phyloP scores from a whole-genome alignment of 2,888 invertebrate species.

The Andricus quercusramuli region DNA sequence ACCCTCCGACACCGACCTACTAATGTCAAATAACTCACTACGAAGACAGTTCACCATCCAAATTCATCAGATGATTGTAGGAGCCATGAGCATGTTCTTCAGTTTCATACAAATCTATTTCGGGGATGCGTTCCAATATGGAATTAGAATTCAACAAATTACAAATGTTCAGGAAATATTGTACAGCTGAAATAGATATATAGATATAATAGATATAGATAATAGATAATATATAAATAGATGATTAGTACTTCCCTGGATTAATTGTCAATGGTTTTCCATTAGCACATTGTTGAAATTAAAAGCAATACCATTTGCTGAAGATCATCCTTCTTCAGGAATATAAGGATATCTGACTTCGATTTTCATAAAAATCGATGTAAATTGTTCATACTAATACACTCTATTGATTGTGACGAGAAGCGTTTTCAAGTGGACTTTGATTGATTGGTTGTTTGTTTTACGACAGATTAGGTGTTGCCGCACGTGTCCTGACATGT shows the following conservation, averaged over 20 bases:
- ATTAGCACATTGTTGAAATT: too few species aligned
- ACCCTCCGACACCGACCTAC: constrained; percentile 32
- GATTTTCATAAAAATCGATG: neutral
- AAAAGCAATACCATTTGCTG: too few species aligned
- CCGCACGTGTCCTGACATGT: constrained; percentile 74
- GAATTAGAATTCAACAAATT: neutral
- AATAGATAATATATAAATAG: too few species aligned
- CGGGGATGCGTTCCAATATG: too few species aligned
- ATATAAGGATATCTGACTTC: neutral
- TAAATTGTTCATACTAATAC: constrained; percentile 28
- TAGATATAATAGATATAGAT: too few species aligned
- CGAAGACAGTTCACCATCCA: constrained; percentile 8
- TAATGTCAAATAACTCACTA: constrained; percentile 18
- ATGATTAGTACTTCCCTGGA: too few species aligned
- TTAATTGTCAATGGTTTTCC: too few species aligned
- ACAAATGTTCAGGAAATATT: too few species aligned
- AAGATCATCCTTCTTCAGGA: too few species aligned
- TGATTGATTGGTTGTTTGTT: constrained; percentile 72
- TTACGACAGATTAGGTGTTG: constrained; percentile 68
- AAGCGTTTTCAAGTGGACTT: constrained; percentile 56
- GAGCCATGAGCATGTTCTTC: neutral
- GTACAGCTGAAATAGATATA: too few species aligned
- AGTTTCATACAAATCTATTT: neutral
- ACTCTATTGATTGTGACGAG: neutral
- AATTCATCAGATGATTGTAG: neutral